Base-by-base conservation (phyloP, 2,113 vertebrate genomes). In the Scortum barcoo region DNA sequence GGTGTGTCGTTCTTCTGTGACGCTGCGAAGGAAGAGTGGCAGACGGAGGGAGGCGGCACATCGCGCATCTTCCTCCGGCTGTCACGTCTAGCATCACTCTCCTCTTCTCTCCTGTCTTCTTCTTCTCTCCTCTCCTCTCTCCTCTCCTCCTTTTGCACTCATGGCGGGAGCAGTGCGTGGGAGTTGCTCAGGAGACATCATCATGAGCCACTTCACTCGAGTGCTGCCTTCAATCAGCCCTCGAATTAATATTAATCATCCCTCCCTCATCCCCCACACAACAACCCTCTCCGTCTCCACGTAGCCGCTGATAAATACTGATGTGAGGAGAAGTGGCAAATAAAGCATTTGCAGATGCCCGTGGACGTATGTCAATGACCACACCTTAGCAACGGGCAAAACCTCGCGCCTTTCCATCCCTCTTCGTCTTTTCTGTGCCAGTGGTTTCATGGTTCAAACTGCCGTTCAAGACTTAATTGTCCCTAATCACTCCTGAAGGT, bases 191-290 rank as follows among this genome's bases (percentile, higher is more conserved):
- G 90, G 88, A 92, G 92, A 93, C 89, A 88, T 90, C 84, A 90
- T 88, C 91, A 86, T 62, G 85, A 92, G 90, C 88, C 84, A 87
- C 92, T 93, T 90, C 89, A 88, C 84, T 88, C 68, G 78, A 92
- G 86, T 84, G 88, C 89, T 90, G 91, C 90, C 85, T 93, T 93
- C 90, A 94, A 93, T 94, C 93, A 91, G 84, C 80, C 54, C 81
- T 89, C 60, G 71, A 93, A 93, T 94, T 93, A 90, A 94, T 93
- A 93, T 93, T 93, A 93, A 93, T 91, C 83, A 90, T 38, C 61
- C 36, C 85, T 36, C 80, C 28, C 44, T 28, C 68, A 28, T 38
- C 69, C 79, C 70, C 83, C 76, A 81, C 84, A 88, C 82, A 93
- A 90, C 91, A 90, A 88, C 72, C 60, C 77, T 42, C 6, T 83